phyloP scores from a whole-genome alignment of 92 coral and sea anemone species.

The Umimayanthus kanabou region DNA sequence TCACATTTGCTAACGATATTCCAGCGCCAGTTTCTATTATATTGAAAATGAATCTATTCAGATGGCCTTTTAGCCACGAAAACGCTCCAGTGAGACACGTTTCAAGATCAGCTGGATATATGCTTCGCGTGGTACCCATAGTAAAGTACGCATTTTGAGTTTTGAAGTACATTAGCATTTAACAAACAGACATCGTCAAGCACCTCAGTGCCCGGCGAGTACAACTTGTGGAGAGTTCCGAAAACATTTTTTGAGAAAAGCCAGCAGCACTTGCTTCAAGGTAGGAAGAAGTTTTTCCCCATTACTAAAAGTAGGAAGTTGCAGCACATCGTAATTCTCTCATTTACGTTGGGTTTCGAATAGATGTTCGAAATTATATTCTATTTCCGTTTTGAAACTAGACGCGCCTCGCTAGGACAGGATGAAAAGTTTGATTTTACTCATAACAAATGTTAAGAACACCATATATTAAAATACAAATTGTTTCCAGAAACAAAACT shows the following conservation, averaged over 20 bases:
- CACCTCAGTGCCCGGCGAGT: not conserved
- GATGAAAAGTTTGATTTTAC: not conserved
- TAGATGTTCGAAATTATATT: not conserved
- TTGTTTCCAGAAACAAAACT: not conserved
- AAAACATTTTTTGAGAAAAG: too few relatives aligned
- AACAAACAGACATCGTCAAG: not conserved
- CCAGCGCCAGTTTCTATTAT: not conserved
- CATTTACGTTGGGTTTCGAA: not conserved
- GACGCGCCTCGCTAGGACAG: not conserved
- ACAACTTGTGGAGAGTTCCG: not conserved
- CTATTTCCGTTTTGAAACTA: conserved; percentile 4
- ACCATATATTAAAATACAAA: not conserved
- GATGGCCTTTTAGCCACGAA: not conserved
- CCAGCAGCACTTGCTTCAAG: not conserved
- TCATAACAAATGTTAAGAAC: not conserved
- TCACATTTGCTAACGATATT: conserved; percentile 13
- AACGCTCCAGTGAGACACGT: not conserved
- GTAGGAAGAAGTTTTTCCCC: not conserved
- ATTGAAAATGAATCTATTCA: not conserved
- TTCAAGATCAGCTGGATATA: conserved; percentile 5
- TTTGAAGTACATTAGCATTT: conserved; percentile 4
- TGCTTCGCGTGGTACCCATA: conserved; percentile 1
- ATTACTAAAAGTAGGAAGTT: not conserved
- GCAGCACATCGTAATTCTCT: not conserved
- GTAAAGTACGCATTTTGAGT: not conserved